Evolutionary conservation across 2,113 vertebrate genomes (phyloP).

Genomic region (Cyanoramphus novaezelandiae): DNA sequence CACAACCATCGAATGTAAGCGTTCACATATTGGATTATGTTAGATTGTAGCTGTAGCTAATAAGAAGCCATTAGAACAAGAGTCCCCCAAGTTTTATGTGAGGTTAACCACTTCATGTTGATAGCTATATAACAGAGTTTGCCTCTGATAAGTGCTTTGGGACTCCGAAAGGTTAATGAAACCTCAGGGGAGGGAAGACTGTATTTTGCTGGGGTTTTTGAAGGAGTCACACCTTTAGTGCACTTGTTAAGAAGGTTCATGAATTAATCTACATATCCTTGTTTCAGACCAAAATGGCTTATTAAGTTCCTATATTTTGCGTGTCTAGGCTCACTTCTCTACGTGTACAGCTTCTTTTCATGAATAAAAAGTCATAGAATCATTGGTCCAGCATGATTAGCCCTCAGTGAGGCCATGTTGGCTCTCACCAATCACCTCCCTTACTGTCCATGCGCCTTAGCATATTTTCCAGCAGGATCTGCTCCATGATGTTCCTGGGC

Average conservation of each 20-base stretch:
- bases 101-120: neutral
- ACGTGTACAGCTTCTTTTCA: neutral
- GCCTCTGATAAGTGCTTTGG: neutral
- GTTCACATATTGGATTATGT: neutral
- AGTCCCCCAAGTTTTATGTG: neutral
- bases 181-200: neutral
- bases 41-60: neutral
- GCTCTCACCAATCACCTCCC: neutral
- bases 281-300: neutral
- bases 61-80: neutral
- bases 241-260: neutral
- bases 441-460: neutral
- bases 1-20: neutral
- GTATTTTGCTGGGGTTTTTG: accelerated
- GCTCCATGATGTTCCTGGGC: neutral
- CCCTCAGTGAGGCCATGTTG: neutral
- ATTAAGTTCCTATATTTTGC: neutral
- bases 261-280: neutral
- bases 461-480: neutral
- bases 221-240: neutral
- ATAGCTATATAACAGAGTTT: neutral
- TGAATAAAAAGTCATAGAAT: neutral
- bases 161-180: neutral
- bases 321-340: neutral
- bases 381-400: neutral